Evolutionary conservation across 2,113 vertebrate genomes (phyloP).

Genomic region (Pelusios castaneus): DNA sequence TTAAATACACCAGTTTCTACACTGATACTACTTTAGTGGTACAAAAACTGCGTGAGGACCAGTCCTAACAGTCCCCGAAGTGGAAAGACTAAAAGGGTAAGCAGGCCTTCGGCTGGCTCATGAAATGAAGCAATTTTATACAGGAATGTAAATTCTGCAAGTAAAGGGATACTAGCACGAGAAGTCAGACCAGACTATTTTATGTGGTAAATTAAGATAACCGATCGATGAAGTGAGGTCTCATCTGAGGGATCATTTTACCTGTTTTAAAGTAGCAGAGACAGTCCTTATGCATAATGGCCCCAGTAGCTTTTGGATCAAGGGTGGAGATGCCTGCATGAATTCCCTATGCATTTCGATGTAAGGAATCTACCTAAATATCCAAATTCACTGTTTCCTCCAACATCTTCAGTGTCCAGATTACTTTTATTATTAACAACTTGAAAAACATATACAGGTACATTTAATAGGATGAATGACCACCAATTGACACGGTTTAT

Average conservation of each 20-base stretch:
- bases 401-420: neutral
- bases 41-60: neutral
- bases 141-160: neutral
- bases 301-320: neutral
- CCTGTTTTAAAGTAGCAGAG: neutral
- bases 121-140: neutral
- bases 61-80: neutral
- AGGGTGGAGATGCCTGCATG: conserved; percentile 27
- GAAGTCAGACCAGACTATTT: neutral
- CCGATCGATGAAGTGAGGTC: neutral
- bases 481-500: neutral
- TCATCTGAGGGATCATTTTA: conserved; percentile 8
- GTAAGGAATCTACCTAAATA: neutral
- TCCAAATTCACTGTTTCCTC: neutral
- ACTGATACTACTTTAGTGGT: neutral
- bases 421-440: neutral
- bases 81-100: neutral
- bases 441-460: neutral
- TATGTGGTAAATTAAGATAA: conserved; percentile 12
- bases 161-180: neutral
- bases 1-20: neutral
- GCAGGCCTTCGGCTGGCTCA: neutral
- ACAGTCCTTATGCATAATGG: fast-evolving
- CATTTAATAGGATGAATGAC: neutral
- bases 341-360: conserved; percentile 14